Evolutionary conservation across 2,888 invertebrate genomes (phyloP), one percentile per base, ranked within the genome.

Genomic region (Leucophora obtusa): DNA sequence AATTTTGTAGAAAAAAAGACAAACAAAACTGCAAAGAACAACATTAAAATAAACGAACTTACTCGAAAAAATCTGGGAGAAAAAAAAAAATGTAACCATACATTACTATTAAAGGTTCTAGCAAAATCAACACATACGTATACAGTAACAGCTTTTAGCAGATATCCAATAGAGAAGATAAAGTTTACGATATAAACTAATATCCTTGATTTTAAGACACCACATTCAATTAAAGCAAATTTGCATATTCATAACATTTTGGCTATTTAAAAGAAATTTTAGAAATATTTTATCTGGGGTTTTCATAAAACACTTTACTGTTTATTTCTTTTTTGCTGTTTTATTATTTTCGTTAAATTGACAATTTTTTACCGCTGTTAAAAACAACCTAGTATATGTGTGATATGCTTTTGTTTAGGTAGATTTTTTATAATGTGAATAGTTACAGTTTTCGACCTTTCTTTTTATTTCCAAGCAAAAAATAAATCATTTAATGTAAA

Each of bases 11-110:
- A 73, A 28, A 28, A 59, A 33, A 69, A 68, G 33, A 69, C 17
- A 66, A 54, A 58, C 59, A 66, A 24, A 66, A 71, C n/a, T 53
- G 11, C 1, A 66, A 56, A 51, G 69, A 59, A 59, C 58, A 69
- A 59, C 50, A 65, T 21, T 54, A 65, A 65, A 65, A 65, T 65
- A 65, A 38, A 65, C 53, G 65, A 65, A 54, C 35, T 28, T 21
- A 50, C 21, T 47, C n/a, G 28, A 28, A 62, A 28, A 50, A 50
- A 62, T 62, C 21, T 21, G 2, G 21, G 2, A 21, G 4, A 21
- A 28, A 7, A 28, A 7, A 28, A 28, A 15, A 7, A 5, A 10
- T 11, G 6, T 14, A 56, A 24, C 17, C 43, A n/a, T 47, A 47
- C 43, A n/a, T 47, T 47, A 47, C 43, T 47, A 0, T 7, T 47